Conservation (phyloP, 2,113 vertebrate genomes). For the Chaenogobius annularis region DNA sequence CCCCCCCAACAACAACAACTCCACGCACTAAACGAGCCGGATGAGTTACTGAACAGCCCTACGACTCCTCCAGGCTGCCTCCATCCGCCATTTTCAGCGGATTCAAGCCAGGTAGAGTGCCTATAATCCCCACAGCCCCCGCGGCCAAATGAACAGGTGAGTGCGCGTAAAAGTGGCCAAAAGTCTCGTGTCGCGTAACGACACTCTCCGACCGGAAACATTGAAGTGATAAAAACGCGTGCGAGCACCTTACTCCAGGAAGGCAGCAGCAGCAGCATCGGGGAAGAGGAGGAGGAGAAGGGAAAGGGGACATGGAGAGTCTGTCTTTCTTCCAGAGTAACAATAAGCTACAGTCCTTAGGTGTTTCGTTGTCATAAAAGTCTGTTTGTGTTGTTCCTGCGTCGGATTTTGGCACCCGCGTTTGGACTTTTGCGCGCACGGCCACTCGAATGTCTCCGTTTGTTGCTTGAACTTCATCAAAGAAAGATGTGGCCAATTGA, state of each 20-base stretch:
- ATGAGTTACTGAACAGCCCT: constrained; percentile 53
- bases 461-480: constrained; percentile 48
- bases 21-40: constrained; percentile 42
- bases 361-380: not conserved
- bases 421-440: constrained; percentile 17
- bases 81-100: constrained; percentile 79
- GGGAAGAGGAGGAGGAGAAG: constrained; percentile 33
- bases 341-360: constrained; percentile 53
- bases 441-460: constrained; percentile 17
- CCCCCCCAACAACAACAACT: constrained; percentile 37
- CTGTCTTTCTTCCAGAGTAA: constrained; percentile 35
- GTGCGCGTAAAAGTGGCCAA: constrained; percentile 42
- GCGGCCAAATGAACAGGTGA: constrained; percentile 68
- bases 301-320: constrained; percentile 27
- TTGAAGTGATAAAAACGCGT: constrained; percentile 13
- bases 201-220: constrained; percentile 8
- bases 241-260: constrained; percentile 38
- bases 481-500: constrained; percentile 31
- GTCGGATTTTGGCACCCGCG: constrained; percentile 4
- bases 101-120: constrained; percentile 70
- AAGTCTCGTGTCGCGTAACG: constrained; percentile 16
- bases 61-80: constrained; percentile 47
- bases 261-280: constrained; percentile 33
- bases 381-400: not conserved
- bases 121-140: constrained; percentile 52